Base-by-base conservation (phyloP, 1,140 invertebrate genomes). In the Pentalonia nigronervosa region DNA sequence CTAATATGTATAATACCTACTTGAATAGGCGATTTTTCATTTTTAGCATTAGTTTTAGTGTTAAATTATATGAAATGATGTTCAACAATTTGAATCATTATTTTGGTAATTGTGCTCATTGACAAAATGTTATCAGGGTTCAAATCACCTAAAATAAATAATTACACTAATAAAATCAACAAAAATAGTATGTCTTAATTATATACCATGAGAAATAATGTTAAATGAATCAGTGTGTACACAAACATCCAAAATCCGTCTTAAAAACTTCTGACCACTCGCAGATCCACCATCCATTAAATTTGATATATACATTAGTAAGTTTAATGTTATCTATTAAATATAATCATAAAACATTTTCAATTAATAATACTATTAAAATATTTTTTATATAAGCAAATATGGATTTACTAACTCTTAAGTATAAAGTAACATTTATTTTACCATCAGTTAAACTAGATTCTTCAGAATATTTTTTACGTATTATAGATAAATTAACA, bases 391-490 rank as follows among this genome's bases (percentile, higher is more conserved):
- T 30, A 56, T 7, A n/a, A 76, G 14, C 6, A 3, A 17, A n/a
- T n/a, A 20, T 60, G 0, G 1, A 36, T 84, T 56, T 30, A 86
- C 48, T 93, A 14, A 93, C 91, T 50, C 81, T 93, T 23, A 93
- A 93, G 56, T 93, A 93, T 30, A 93, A 53, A 93, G 25, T 93
- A 41, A 93, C 76, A 86, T 93, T 93, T 93, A 48, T 84, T 84
- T 93, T 81, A n/a, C 91, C 91, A 60, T 93, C 91, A 93, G 86
- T 86, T 41, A 81, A 81, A 86, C 47, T 56, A n/a, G 21, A 41
- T 93, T 93, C 91, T 93, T 93, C 91, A 86, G 91, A 86, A 84
- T 48, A 93, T 9, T 93, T 93, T 84, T 93, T 93, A 86, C 91
- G 91, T 36, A 93, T 93, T 41, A 50, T 83, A 0, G 91, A 93